A percentile compares a stretch with the other conserved stretches of the same genome.
Evolutionary conservation across 2,888 invertebrate genomes (phyloP).

Genomic region (Corythucha ciliata): DNA sequence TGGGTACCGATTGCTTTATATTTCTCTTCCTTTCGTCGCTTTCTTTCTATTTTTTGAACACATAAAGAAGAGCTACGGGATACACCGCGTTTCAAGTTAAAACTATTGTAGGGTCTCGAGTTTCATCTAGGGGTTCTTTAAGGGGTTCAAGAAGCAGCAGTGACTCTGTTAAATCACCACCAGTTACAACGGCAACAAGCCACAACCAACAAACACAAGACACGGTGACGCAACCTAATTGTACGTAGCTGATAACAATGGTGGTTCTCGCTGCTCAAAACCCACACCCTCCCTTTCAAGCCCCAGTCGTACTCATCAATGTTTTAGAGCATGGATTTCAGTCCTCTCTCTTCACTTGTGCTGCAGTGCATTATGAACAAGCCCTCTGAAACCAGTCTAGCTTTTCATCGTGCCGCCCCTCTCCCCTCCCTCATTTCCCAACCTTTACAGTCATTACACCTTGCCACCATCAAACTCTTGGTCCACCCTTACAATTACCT

Average conservation of each 20-base stretch:
- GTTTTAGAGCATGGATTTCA: no score
- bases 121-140: slow-evolving; percentile 49
- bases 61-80: not conserved
- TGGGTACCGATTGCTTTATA: slow-evolving; percentile 39
- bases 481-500: no score
- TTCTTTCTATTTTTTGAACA: not conserved
- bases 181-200: no score
- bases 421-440: no score
- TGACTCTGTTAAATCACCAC: slow-evolving; percentile 67
- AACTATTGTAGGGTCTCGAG: slow-evolving; percentile 38
- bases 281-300: no score
- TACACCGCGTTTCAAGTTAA: slow-evolving; percentile 33
- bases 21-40: not conserved
- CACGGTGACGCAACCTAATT: slow-evolving; percentile 24
- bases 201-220: slow-evolving; percentile 15
- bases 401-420: no score
- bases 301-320: no score
- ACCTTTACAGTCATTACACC: no score
- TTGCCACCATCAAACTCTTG: no score
- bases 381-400: no score
- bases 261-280: not conserved
- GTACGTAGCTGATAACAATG: slow-evolving; percentile 14
- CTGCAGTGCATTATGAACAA: no score
- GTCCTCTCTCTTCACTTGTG: no score
- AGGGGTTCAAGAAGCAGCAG: slow-evolving; percentile 60